Evolutionary conservation across 2,888 invertebrate species (phyloP).

Genomic region (Dorcus hopei): DNA sequence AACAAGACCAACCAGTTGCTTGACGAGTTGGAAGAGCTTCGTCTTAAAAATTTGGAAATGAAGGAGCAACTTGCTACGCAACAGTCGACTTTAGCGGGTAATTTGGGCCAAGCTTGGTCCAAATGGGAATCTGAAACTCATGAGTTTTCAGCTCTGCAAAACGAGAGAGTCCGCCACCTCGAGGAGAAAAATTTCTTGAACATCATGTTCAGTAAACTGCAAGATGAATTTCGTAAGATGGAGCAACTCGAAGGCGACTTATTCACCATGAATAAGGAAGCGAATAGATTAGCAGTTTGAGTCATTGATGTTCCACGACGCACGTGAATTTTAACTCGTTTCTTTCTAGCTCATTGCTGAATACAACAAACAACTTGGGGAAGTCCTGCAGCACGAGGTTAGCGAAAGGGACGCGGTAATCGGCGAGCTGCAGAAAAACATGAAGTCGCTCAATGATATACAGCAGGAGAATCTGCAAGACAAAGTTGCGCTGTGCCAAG

Average conservation of each 20-base stretch:
- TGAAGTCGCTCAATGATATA: constrained; percentile 39
- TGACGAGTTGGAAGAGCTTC: constrained; percentile 32
- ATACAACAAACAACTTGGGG: constrained; percentile 44
- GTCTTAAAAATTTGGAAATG: constrained; percentile 28
- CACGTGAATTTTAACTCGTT: background rate
- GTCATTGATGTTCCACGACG: background rate
- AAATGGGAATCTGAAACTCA: background rate
- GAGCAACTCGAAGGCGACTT: constrained; percentile 40
- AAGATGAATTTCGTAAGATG: constrained; percentile 36
- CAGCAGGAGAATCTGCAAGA: constrained; percentile 42
- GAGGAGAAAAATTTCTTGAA: constrained; percentile 43
- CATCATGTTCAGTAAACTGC: constrained; percentile 40
- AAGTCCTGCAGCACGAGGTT: constrained; percentile 40
- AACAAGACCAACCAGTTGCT: constrained; percentile 34
- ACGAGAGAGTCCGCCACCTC: constrained; percentile 39
- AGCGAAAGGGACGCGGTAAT: constrained; percentile 39
- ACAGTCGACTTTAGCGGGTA: constrained; percentile 35
- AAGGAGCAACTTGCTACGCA: constrained; percentile 37
- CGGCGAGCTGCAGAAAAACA: constrained; percentile 34
- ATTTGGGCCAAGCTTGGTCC: background rate
- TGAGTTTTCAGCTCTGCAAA: constrained; percentile 32
- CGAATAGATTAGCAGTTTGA: constrained; percentile 41
- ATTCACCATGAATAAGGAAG: constrained; percentile 38
- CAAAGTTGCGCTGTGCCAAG: constrained; percentile 41
- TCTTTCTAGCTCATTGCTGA: constrained; percentile 39